phyloP scores from a whole-genome alignment of 2,888 invertebrate genomes.

The Trichogramma dendrolimi region DNA sequence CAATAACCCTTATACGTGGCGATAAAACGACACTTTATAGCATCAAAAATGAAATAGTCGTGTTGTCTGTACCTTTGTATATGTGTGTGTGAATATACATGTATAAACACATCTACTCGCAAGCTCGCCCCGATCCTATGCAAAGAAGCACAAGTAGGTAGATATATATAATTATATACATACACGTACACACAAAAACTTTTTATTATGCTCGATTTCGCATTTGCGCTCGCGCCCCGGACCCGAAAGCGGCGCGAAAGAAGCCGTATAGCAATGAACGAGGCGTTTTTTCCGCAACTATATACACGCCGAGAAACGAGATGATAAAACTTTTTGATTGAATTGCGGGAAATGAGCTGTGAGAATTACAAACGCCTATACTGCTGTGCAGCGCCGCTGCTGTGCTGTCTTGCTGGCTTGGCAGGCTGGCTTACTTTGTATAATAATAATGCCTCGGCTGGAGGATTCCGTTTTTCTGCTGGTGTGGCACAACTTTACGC shows the following conservation, averaged over 20 bases:
- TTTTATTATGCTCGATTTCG: conserved; percentile 21
- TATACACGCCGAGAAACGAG: not conserved
- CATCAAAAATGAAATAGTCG: conserved; percentile 49
- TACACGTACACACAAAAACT: not conserved
- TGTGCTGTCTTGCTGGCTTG: too few relatives aligned
- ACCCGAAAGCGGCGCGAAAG: not conserved
- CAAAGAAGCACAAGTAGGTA: too few relatives aligned
- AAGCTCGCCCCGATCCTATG: too few relatives aligned
- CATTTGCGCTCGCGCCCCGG: not conserved
- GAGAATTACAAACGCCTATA: not conserved
- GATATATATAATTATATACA: too few relatives aligned
- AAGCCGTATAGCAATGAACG: not conserved
- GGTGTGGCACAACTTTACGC: too few relatives aligned
- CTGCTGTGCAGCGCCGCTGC: too few relatives aligned
- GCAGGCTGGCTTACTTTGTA: too few relatives aligned
- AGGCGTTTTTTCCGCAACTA: not conserved
- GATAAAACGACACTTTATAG: conserved; percentile 49
- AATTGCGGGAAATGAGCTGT: conserved; percentile 5
- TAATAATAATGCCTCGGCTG: too few relatives aligned
- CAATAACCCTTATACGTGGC: conserved; percentile 51
- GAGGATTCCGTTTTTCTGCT: too few relatives aligned
- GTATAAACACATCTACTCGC: too few relatives aligned
- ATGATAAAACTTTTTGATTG: conserved; percentile 17
- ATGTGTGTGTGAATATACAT: too few relatives aligned
- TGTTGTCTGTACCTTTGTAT: conserved; percentile 29